A percentile compares a stretch with the other conserved stretches of the same genome.
phyloP scores from a whole-genome alignment of 2,797 vertebrate species.

The Tinamus major region DNA sequence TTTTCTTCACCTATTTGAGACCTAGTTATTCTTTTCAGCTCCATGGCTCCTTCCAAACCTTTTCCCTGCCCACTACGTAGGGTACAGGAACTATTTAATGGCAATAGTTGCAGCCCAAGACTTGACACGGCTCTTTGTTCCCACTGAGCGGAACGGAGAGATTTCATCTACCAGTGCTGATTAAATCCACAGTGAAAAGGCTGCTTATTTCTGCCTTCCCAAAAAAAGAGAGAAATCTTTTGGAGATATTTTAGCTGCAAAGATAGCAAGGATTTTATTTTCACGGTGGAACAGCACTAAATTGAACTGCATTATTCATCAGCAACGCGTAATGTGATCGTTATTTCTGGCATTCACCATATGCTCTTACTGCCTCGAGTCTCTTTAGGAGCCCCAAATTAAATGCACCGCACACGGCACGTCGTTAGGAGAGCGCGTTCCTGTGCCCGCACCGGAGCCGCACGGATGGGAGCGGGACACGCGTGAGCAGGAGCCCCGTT shows the following conservation, averaged over 20 bases:
- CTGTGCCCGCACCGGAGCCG: neutral
- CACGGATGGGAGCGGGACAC: neutral
- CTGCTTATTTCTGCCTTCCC: conserved; percentile 7
- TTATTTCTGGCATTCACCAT: conserved; percentile 57
- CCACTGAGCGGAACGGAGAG: neutral
- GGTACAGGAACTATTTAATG: neutral
- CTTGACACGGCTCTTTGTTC: neutral
- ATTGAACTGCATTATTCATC: conserved; percentile 73
- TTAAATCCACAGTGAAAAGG: conserved; percentile 52
- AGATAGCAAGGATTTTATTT: conserved; percentile 49
- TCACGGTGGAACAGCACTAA: conserved; percentile 35
- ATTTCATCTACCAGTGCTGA: conserved; percentile 9
- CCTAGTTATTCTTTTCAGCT: neutral
- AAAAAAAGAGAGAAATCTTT: neutral
- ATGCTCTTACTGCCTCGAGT: conserved; percentile 40
- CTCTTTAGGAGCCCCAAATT: conserved; percentile 56
- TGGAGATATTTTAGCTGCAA: conserved; percentile 42
- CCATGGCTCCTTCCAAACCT: neutral
- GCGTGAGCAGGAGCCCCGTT: neutral
- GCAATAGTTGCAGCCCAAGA: conserved; percentile 11
- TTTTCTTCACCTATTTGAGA: neutral
- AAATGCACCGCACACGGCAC: neutral
- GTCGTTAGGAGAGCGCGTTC: neutral
- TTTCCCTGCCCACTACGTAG: neutral
- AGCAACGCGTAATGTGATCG: conserved; percentile 35